These are phyloP conservation scores for Torymus aiolomorphi DNA, from an alignment of 2,888 invertebrate genomes.

Conservation along the genomic window DNA sequence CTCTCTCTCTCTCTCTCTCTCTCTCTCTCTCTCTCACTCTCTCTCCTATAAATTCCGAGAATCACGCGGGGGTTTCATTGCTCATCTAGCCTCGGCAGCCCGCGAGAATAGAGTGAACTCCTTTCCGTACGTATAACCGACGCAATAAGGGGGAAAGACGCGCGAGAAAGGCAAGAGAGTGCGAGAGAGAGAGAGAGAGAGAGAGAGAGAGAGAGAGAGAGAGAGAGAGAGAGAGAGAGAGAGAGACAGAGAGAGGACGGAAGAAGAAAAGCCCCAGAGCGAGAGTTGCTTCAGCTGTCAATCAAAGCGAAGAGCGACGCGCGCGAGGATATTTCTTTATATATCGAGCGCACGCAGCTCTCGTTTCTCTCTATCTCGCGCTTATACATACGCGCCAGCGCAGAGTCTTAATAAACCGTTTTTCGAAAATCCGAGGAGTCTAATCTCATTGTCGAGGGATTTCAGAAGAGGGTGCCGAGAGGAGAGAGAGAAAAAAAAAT, in stretches of 20 bases:
- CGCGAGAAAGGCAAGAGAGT: background rate
- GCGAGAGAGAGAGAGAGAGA: constrained; percentile 29
- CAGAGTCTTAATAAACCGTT: constrained; percentile 44
- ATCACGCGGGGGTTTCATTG: constrained; percentile 49
- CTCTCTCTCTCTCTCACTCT: background rate
- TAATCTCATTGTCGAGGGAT: constrained; percentile 57
- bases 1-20: background rate
- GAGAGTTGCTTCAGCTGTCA: constrained; percentile 63
- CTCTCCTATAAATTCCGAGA: constrained; percentile 39
- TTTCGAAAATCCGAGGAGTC: constrained; percentile 51
- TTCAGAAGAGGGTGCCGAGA: constrained; percentile 1
- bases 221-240: constrained; percentile 26
- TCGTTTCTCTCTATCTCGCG: background rate
- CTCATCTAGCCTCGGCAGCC: constrained; percentile 32
- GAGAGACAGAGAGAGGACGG: constrained; percentile 7
- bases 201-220: constrained; percentile 28
- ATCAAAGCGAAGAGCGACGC: constrained; percentile 55
- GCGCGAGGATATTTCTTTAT: constrained; percentile 29
- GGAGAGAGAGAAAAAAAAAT: background rate
- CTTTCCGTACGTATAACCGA: no score
- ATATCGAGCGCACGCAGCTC: constrained; percentile 9
- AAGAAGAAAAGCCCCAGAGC: constrained; percentile 46
- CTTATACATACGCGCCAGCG: background rate
- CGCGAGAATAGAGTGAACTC: background rate
- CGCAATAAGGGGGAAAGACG: background rate